phyloP scores from a whole-genome alignment of 2,888 invertebrate genomes.

The Nemoura dubitans region DNA sequence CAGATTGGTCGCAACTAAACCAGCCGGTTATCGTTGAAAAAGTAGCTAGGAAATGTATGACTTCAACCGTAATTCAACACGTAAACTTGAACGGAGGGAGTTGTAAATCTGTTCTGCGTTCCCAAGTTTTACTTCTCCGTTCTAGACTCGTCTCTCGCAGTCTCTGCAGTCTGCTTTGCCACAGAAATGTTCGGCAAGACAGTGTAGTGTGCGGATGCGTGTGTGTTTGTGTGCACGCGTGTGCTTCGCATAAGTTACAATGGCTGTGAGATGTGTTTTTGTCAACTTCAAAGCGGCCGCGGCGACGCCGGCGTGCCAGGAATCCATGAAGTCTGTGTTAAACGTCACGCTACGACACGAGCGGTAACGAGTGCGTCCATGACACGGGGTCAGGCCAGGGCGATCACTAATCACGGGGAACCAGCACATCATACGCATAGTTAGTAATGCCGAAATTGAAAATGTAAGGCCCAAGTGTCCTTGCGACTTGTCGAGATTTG shows the following conservation, averaged over 20 bases:
- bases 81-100: not conserved
- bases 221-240: not conserved
- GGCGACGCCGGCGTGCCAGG: conserved; percentile 22
- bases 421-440: no score
- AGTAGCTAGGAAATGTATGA: not conserved
- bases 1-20: conserved; percentile 3
- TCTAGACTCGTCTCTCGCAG: not conserved
- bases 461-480: no score
- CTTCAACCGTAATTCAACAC: not conserved
- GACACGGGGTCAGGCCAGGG: no score
- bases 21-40: not conserved
- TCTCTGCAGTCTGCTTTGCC: not conserved
- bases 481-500: no score
- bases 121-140: not conserved
- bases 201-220: not conserved
- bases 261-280: conserved; percentile 28
- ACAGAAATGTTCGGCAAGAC: not conserved
- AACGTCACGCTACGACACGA: not conserved
- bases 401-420: no score
- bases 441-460: no score
- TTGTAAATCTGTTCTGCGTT: not conserved
- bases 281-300: conserved; percentile 29
- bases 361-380: no score
- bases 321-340: conserved; percentile 13
- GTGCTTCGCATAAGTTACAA: conserved; percentile 28